phyloP scores from a whole-genome alignment of 2,797 vertebrate species.

The Margarornis squamiger region DNA sequence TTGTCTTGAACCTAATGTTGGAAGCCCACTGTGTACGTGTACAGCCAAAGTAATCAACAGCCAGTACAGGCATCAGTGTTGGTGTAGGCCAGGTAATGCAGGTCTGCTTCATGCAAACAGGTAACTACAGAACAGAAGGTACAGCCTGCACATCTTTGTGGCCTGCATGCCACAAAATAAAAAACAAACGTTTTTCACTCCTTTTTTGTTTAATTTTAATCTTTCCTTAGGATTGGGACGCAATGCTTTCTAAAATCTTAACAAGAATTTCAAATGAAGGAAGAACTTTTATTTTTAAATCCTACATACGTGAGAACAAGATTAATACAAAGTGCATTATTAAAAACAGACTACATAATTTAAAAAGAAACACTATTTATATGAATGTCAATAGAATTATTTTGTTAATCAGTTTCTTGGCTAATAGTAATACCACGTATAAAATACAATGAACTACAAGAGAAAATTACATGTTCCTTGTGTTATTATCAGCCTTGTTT shows the following conservation, averaged over 20 bases:
- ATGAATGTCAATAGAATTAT: background rate
- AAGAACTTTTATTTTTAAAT: background rate
- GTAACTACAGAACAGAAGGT: background rate
- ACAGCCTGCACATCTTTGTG: background rate
- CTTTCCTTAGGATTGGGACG: background rate
- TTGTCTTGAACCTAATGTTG: background rate
- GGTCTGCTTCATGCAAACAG: background rate
- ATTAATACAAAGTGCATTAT: background rate
- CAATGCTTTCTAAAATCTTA: background rate
- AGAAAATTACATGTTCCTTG: background rate
- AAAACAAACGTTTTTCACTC: accelerated
- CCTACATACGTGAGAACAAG: background rate
- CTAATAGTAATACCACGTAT: background rate
- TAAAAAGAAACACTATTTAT: background rate
- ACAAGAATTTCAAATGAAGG: background rate
- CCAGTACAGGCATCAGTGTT: background rate
- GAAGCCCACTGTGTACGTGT: accelerated
- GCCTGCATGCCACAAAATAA: background rate
- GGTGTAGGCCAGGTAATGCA: background rate
- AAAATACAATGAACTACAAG: background rate
- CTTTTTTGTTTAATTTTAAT: background rate
- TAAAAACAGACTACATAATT: background rate
- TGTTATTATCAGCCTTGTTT: background rate
- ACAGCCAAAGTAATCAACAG: background rate
- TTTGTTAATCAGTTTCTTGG: background rate